Conservation (phyloP, 2,797 vertebrate species). For the Ctenopoma kingsleyae region DNA sequence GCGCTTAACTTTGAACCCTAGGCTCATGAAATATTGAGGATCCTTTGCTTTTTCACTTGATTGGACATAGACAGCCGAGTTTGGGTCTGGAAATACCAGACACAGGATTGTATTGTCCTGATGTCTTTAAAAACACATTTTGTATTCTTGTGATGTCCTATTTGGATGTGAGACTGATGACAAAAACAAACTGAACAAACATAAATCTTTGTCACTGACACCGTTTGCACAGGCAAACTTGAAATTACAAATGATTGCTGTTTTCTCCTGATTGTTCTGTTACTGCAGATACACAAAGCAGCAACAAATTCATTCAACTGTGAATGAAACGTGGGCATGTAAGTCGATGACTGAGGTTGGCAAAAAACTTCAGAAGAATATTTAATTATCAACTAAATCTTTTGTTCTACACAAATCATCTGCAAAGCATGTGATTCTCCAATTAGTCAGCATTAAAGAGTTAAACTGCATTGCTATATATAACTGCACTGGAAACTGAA, state of each 20-base stretch:
- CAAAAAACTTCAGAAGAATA: constrained; percentile 10
- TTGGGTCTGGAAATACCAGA: constrained; percentile 12
- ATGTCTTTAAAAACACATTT: not conserved
- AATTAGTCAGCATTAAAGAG: constrained; percentile 6
- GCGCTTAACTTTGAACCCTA: constrained; percentile 54
- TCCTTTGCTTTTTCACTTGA: constrained; percentile 27
- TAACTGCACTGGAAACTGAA: constrained; percentile 35
- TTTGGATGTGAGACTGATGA: constrained; percentile 24
- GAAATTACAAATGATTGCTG: constrained; percentile 24
- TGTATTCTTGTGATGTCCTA: constrained; percentile 11
- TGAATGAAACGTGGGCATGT: constrained; percentile 31
- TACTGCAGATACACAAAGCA: constrained; percentile 21
- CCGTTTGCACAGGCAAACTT: constrained; percentile 17
- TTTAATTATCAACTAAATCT: constrained; percentile 23
- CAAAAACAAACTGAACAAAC: constrained; percentile 31
- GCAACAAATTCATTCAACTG: constrained; percentile 28
- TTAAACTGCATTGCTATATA: constrained; percentile 25
- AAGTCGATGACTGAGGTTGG: constrained; percentile 5
- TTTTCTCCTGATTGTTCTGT: not conserved
- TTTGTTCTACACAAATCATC: constrained; percentile 41
- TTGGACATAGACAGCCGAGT: constrained; percentile 13
- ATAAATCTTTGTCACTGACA: constrained; percentile 38
- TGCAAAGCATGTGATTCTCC: constrained; percentile 6
- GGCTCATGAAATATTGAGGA: constrained; percentile 52
- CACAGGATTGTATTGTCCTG: not conserved